Percentiles rank a stretch among this genome's conserved stretches.
Conservation (phyloP, 1,140 invertebrate genomes). For the Sipha flava region DNA sequence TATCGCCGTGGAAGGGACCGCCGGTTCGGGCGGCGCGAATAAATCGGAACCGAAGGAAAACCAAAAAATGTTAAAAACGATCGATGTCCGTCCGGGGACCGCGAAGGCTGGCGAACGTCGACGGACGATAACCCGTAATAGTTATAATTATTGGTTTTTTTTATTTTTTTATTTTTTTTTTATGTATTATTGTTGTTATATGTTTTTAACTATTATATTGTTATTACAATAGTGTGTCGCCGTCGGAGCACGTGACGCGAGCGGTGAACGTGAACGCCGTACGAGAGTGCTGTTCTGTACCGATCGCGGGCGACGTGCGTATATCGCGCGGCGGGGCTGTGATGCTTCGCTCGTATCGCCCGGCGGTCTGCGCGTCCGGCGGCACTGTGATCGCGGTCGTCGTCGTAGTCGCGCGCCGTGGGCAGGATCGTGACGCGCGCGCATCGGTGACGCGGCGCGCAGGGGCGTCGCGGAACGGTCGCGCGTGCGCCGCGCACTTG, state of each 20-base stretch:
- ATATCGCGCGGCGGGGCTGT: background rate
- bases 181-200: no score
- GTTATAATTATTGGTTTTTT: no score
- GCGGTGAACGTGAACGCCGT: background rate
- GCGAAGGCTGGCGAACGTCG: no score
- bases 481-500: background rate
- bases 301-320: background rate
- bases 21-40: no score
- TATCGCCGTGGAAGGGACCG: no score
- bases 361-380: background rate
- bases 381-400: background rate
- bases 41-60: no score
- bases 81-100: no score
- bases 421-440: background rate
- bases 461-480: background rate
- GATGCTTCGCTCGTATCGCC: background rate
- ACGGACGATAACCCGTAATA: no score
- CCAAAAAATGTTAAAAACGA: no score
- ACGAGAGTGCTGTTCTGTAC: background rate
- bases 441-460: background rate
- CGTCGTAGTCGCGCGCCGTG: background rate
- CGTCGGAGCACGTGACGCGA: background rate
- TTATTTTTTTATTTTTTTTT: no score
- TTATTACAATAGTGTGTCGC: no score
- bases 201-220: no score